Conservation (phyloP, 2,113 vertebrate species). For the Fregetta grallaria region DNA sequence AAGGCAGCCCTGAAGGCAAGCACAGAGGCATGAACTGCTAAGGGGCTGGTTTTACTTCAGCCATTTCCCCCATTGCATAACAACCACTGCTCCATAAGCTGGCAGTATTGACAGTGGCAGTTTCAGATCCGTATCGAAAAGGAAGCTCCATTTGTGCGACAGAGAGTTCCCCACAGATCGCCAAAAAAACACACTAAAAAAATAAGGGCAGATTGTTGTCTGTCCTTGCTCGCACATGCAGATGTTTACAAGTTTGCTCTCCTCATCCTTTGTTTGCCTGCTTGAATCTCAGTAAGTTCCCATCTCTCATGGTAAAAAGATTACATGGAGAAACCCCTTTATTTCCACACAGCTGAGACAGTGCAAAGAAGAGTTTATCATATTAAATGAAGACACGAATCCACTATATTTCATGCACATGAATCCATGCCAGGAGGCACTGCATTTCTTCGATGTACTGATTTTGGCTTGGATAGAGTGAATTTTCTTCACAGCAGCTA, state of each 20-base stretch:
- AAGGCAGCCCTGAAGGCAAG: constrained; percentile 14
- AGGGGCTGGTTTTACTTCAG: not conserved
- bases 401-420: not conserved
- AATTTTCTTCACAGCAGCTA: not conserved
- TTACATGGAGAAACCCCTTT: not conserved
- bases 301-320: not conserved
- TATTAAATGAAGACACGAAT: not conserved
- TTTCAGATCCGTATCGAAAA: not conserved
- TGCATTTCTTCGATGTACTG: not conserved
- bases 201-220: not conserved
- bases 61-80: not conserved
- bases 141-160: not conserved
- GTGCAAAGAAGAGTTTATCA: not conserved
- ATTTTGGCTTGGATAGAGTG: not conserved
- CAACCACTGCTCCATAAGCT: not conserved
- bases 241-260: not conserved
- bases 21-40: not conserved
- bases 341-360: not conserved
- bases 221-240: not conserved
- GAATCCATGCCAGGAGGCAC: not conserved
- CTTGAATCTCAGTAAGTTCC: not conserved
- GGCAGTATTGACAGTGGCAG: not conserved
- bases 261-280: not conserved
- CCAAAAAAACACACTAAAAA: not conserved
- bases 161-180: not conserved